Evolutionary conservation across 2,797 vertebrate genomes (phyloP), one percentile per base, ranked within the genome.

Genomic region (Phaenicophaeus curvirostris): DNA sequence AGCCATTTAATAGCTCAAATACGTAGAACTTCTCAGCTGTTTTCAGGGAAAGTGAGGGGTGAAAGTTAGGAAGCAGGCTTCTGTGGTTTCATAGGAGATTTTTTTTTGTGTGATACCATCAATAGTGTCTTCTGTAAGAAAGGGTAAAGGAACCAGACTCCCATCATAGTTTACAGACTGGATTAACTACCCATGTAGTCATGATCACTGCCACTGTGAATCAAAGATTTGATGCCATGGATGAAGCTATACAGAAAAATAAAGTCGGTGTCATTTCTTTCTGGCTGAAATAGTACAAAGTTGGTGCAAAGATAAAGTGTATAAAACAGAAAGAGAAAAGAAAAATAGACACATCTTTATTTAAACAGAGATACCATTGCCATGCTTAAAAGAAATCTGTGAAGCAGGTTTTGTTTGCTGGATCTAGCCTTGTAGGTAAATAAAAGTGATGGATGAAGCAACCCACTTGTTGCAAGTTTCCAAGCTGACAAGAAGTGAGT

Each of bases 371-470:
- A 31, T 77, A 12, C 17, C 39, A n/a, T 51, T 94, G 44, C 87
- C 33, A 44, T 31, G 28, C 35, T 85, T 54, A 41, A 89, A 71
- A 89, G 37, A 72, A 87, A 39, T 75, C 69, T 8, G 44, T 88
- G 69, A 80, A 74, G 14, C 19, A 57, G 3, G 15, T 17, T 81
- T 79, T 44, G 24, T 83, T 86, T 84, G 42, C 57, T 85, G 50
- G 58, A 58, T 68, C n/a, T 35, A 24, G 44, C 57, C 69, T 42
- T 77, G 68, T 73, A 81, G 55, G 41, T 71, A 18, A 35, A 53
- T 65, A 44, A 66, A 39, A 69, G 63, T 94, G 95, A 95, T 88
- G 51, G 89, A 91, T 95, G 87, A 88, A 94, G 69, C 5, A 81
- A 68, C 27, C 11, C 33, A 66, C 91, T 93, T 83, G 65, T 81